Percentiles rank a stretch among this genome's conserved stretches.
Evolutionary conservation across 92 coral and sea anemone species (phyloP).

Genomic region (Epizoanthus ramosus): DNA sequence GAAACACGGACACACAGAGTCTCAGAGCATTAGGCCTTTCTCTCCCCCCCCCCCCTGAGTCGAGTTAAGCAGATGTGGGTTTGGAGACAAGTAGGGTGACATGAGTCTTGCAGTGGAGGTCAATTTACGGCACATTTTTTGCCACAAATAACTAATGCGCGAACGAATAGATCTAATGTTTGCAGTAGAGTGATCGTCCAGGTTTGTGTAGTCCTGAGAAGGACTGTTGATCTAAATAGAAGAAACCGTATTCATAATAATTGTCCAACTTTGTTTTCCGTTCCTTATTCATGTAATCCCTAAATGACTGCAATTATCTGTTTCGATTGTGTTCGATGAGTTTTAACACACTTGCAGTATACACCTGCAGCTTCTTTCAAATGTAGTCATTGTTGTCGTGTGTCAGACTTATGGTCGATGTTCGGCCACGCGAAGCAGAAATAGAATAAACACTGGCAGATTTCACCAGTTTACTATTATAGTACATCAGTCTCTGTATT

Average conservation of each 20-base stretch:
- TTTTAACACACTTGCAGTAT: constrained; percentile 5
- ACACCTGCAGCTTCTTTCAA: background rate
- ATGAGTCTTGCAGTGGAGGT: no score
- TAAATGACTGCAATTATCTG: constrained; percentile 15
- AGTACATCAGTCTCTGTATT: background rate
- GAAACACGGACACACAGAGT: no score
- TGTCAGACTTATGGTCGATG: background rate
- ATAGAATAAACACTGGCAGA: background rate
- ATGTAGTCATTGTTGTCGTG: background rate
- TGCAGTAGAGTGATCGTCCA: no score
- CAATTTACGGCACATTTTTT: no score
- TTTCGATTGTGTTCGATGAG: background rate
- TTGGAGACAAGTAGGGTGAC: no score
- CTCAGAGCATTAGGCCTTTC: no score
- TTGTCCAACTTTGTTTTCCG: background rate
- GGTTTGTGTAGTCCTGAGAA: no score
- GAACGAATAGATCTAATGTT: no score
- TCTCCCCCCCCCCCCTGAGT: no score
- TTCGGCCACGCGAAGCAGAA: background rate
- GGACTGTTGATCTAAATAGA: no score
- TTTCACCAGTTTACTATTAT: background rate
- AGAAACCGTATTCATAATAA: background rate
- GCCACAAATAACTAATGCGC: no score
- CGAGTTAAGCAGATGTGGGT: no score
- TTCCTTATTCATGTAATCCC: background rate